Evolutionary conservation across 2,797 vertebrate species (phyloP).

Genomic region (Mallotus villosus): DNA sequence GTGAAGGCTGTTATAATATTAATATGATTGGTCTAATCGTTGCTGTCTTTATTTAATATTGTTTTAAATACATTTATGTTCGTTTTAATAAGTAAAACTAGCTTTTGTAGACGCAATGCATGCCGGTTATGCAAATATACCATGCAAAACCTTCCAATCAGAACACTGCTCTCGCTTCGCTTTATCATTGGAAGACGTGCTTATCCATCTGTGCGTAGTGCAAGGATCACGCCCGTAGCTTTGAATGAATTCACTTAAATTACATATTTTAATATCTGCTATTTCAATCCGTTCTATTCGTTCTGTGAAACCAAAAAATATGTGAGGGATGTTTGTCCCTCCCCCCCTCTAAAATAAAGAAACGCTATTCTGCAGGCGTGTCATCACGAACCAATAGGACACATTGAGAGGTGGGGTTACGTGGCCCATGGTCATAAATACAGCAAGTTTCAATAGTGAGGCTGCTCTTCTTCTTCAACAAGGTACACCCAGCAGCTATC

Average conservation of each 20-base stretch:
- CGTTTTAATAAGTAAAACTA: rapidly evolving
- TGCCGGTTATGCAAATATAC: conserved; percentile 41
- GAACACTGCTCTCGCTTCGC: not conserved
- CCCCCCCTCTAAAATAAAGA: not conserved
- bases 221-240: not conserved
- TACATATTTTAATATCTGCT: not conserved
- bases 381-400: conserved; percentile 59
- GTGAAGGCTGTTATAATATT: not conserved
- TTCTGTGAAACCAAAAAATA: not conserved
- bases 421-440: conserved; percentile 58
- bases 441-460: not conserved
- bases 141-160: conserved; percentile 38
- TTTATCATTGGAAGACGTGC: not conserved
- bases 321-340: not conserved
- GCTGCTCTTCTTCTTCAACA: conserved; percentile 47
- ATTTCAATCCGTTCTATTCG: not conserved
- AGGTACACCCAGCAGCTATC: not conserved
- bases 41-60: too few relatives aligned
- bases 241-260: not conserved
- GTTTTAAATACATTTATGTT: too few relatives aligned
- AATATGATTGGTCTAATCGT: not conserved
- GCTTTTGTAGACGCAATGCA: conserved; percentile 35
- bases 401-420: conserved; percentile 50
- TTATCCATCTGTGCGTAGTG: too few relatives aligned
- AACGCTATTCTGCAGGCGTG: conserved; percentile 26